Evolutionary conservation across 2,797 vertebrate species (phyloP).

Genomic region (Ispidina lecontei): DNA sequence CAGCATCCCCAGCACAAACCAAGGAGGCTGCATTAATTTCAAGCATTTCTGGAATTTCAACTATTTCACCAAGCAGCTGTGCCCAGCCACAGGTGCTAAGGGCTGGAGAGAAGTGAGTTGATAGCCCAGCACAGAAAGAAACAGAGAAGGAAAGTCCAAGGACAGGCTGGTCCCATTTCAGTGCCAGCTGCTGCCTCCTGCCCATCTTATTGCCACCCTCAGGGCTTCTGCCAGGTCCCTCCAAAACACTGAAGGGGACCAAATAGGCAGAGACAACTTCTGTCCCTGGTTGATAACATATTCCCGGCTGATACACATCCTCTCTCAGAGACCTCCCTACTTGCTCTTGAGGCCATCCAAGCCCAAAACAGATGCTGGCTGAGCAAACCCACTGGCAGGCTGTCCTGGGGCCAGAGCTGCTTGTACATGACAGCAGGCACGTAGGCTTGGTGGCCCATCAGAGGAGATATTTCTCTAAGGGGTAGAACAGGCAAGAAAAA

Average conservation of each 20-base stretch:
- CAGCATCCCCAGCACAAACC: neutral
- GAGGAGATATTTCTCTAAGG: conserved; percentile 7
- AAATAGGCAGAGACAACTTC: neutral
- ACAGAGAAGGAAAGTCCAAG: neutral
- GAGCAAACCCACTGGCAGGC: neutral
- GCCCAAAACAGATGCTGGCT: neutral
- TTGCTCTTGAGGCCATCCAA: neutral
- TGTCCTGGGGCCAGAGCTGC: neutral
- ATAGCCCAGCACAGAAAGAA: neutral
- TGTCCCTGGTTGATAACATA: neutral
- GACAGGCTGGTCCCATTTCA: neutral
- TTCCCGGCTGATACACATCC: neutral
- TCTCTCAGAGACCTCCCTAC: neutral
- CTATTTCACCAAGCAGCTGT: neutral
- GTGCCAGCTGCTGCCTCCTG: neutral
- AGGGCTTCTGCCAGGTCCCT: neutral
- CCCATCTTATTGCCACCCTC: neutral
- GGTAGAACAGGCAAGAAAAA: neutral
- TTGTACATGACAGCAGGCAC: neutral
- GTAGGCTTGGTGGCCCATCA: neutral
- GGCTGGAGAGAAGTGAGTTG: neutral
- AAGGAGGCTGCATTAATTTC: neutral
- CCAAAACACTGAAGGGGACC: neutral
- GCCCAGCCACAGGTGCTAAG: neutral
- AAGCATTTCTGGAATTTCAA: conserved; percentile 19